Evolutionary conservation across 2,113 vertebrate species (phyloP).

Genomic region (Clinocottus analis): DNA sequence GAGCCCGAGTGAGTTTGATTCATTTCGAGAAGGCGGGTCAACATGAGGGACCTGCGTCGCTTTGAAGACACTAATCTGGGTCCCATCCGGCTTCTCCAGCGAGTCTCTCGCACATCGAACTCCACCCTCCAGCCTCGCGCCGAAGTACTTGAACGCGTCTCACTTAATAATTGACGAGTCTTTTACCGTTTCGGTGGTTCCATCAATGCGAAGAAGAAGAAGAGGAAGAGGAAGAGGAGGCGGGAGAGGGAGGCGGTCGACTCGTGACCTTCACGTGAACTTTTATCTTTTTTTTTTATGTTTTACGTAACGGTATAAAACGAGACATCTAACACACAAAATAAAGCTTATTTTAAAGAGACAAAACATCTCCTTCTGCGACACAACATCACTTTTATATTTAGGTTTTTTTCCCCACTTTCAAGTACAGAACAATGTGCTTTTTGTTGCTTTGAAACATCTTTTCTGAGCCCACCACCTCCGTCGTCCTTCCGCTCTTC

Average conservation of each 20-base stretch:
- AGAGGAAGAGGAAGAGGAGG: conserved; percentile 36
- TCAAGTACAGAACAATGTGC: conserved; percentile 7
- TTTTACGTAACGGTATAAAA: not conserved
- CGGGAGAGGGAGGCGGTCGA: conserved; percentile 21
- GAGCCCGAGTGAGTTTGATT: not conserved
- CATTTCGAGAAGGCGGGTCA: not conserved
- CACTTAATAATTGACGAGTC: conserved; percentile 49
- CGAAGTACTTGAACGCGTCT: conserved; percentile 34
- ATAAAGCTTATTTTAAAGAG: conserved; percentile 11
- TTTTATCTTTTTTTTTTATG: not conserved
- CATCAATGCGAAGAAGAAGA: too few relatives aligned
- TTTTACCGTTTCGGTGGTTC: conserved; percentile 33
- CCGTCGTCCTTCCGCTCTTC: conserved; percentile 18
- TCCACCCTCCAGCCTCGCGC: conserved; percentile 13
- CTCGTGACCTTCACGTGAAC: not conserved
- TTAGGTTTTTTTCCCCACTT: conserved; percentile 28
- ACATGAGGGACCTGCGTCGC: not conserved
- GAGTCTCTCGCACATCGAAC: conserved; percentile 28
- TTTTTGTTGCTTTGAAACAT: too few relatives aligned
- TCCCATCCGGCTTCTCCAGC: conserved; percentile 69
- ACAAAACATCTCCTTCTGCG: not conserved
- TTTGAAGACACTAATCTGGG: not conserved
- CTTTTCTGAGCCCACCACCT: conserved; percentile 17
- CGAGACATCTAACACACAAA: not conserved
- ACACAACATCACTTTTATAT: conserved; percentile 12